These are phyloP conservation scores for Scophthalmus maximus DNA, from an alignment of 2,113 vertebrate species.

Conservation along the genomic window DNA sequence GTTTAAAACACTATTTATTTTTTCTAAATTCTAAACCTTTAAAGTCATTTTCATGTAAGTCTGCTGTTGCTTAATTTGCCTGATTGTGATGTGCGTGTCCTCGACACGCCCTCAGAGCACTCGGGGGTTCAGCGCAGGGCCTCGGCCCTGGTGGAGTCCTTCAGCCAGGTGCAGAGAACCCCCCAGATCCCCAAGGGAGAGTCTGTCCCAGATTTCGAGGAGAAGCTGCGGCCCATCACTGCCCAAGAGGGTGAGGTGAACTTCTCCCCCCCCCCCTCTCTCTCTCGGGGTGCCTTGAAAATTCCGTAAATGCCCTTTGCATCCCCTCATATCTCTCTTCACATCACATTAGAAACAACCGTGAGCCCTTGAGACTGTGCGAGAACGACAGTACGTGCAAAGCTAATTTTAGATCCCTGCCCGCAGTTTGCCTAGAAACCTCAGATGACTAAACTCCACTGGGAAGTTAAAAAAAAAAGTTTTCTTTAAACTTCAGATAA, in stretches of 20 bases:
- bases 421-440: slow-evolving; percentile 41
- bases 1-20: too few relatives aligned
- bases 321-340: slow-evolving; percentile 16
- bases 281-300: slow-evolving; percentile 31
- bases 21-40: too few relatives aligned
- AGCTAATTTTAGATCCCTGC: slow-evolving; percentile 48
- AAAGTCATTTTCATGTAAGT: slow-evolving; percentile 5
- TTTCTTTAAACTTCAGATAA: slow-evolving; percentile 21
- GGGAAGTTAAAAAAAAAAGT: slow-evolving; percentile 13
- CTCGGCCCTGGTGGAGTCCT: slow-evolving; percentile 72
- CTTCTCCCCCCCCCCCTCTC: background rate
- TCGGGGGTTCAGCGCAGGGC: slow-evolving; percentile 61
- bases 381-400: background rate
- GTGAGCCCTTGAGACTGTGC: slow-evolving; percentile 27
- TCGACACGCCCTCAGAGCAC: slow-evolving; percentile 43
- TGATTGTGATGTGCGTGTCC: slow-evolving; percentile 17
- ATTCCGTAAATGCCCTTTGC: slow-evolving; percentile 18
- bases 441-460: slow-evolving; percentile 26
- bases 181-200: slow-evolving; percentile 71
- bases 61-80: background rate
- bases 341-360: slow-evolving; percentile 22
- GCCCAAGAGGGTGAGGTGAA: slow-evolving; percentile 62
- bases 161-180: slow-evolving; percentile 71
- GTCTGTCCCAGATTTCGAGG: slow-evolving; percentile 78
- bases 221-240: slow-evolving; percentile 71